Evolutionary conservation across 1,140 invertebrate species (phyloP).

Genomic region (Asobara japonica): DNA sequence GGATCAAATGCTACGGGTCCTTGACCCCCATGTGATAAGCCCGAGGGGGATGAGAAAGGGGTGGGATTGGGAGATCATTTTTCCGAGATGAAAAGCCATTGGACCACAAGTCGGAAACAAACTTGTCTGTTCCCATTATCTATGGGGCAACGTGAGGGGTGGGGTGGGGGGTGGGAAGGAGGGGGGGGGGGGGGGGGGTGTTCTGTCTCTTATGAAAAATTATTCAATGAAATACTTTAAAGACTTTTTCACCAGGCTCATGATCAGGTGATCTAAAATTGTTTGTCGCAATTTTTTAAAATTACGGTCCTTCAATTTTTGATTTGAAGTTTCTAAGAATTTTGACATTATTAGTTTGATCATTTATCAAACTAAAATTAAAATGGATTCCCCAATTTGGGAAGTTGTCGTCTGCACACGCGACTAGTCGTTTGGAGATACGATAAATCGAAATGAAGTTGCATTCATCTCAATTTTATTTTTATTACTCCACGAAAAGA

Average conservation of each 20-base stretch:
- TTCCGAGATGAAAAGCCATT: background rate
- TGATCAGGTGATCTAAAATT: too few species aligned
- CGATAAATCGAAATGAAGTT: background rate
- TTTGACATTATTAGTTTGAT: too few species aligned
- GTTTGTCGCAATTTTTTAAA: too few species aligned
- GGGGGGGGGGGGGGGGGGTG: too few species aligned
- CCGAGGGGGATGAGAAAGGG: background rate
- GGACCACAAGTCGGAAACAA: background rate
- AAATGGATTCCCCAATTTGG: too few species aligned
- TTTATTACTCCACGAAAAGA: background rate
- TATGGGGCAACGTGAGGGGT: background rate
- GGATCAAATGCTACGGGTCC: background rate
- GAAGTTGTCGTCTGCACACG: too few species aligned
- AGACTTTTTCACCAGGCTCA: too few species aligned
- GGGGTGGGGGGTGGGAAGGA: background rate
- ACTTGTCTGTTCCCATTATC: background rate
- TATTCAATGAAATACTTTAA: too few species aligned
- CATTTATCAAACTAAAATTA: too few species aligned
- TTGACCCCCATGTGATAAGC: background rate
- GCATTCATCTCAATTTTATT: background rate
- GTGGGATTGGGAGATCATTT: background rate
- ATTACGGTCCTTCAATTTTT: too few species aligned
- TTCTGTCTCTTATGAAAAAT: background rate
- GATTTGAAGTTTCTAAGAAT: too few species aligned
- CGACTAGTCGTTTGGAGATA: too few species aligned